phyloP scores from a whole-genome alignment of 1,140 invertebrate genomes.

The Cyphomyrmex costatus region DNA sequence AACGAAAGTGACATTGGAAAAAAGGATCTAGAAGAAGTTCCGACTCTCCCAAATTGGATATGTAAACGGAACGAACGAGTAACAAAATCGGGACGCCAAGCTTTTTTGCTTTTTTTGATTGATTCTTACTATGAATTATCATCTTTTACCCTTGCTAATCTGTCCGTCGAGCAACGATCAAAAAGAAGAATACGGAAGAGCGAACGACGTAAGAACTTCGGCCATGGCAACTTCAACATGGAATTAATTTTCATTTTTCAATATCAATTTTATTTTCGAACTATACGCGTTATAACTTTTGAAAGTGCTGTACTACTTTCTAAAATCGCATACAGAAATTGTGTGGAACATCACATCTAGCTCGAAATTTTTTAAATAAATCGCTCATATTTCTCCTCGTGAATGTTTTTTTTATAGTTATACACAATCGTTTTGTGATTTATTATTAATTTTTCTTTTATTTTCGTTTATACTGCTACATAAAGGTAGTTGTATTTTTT shows the following conservation, averaged over 20 bases:
- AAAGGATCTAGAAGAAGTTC: conserved; percentile 40
- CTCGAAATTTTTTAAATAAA: background rate
- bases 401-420: background rate
- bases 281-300: background rate
- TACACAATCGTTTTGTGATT: background rate
- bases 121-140: conserved; percentile 10
- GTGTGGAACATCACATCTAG: background rate
- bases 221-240: background rate
- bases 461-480: conserved; percentile 3
- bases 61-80: conserved; percentile 29
- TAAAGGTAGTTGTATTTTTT: conserved; percentile 22
- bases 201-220: background rate
- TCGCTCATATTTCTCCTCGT: background rate
- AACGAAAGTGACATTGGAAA: conserved; percentile 40
- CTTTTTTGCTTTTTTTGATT: background rate
- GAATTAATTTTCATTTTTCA: conserved; percentile 31
- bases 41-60: conserved; percentile 41
- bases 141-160: conserved; percentile 24
- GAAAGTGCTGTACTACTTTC: background rate
- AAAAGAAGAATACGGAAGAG: background rate
- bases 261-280: conserved; percentile 40
- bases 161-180: background rate
- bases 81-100: conserved; percentile 8
- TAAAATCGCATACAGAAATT: background rate
- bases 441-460: conserved; percentile 13